Evolutionary conservation across 2,797 vertebrate species (phyloP), one percentile per base, ranked within the genome.

Genomic region (Podarcis siculus): DNA sequence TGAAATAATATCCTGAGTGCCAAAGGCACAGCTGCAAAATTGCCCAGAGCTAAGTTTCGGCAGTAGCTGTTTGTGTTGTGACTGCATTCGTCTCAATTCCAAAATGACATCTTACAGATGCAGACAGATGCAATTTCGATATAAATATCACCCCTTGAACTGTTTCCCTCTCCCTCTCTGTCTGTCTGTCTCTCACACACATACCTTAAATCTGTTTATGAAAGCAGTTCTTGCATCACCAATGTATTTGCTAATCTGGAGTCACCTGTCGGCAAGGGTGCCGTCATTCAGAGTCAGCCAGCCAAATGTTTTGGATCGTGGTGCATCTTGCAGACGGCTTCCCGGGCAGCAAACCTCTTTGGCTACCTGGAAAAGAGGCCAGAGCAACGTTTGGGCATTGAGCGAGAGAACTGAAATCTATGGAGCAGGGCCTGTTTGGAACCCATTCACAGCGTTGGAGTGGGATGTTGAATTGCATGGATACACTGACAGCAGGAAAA

Each of bases 201-300:
- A 55, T 30, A 79, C 3, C 3, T 98, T 0, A 98, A 99, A 93
- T 99, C 98, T 32, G 98, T 98, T 0, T 98, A 98, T 8, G 98
- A 99, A 92, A 99, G 98, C 2, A 98, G 98, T 93, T 96, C 98
- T 55, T 61, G 45, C 45, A 96, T 98, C 78, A 98, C 98, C 95
- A 99, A 98, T 0, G 98, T 97, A 27, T 99, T 98, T 2, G 95
- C 97, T 75, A 98, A 97, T 88, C 95, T 98, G 0, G 98, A 98
- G 95, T 98, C 98, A 0, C 98, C 98, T 5, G 49, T 4, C 49
- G 13, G 13, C 49, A 13, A 49, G 12, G 45, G 13, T 49, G 45
- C 3, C 45, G 12, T 55, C 49, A 55, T 55, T 55, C 45, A 79
- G 78, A 58, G 1, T 32, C 30, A 32, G 21, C 27, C 30, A n/a